Evolutionary conservation across 2,113 vertebrate species (phyloP), one percentile per base, ranked within the genome.

Genomic region (Mastomys natalensis): DNA sequence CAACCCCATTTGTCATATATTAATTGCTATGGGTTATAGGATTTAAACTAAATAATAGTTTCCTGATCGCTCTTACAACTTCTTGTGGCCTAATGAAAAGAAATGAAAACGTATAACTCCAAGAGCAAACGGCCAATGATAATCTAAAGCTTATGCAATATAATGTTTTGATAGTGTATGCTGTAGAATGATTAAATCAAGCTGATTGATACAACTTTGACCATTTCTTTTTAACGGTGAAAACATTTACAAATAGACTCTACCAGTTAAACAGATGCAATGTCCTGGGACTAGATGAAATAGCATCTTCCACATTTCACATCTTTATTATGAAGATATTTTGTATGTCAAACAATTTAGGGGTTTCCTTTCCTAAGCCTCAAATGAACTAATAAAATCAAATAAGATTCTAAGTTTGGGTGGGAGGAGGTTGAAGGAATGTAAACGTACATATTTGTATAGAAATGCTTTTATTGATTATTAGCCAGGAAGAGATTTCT

Each of bases 311-410:
- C 78, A 76, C 13, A 66, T 45, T 92, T 84, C 81, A 26, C 34
- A 64, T 82, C 62, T 86, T 70, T 53, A 55, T n/a, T 51, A 40
- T 68, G 70, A 84, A 91, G 86, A 85, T 73, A 84, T 24, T 92
- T 90, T 86, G 74, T 31, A 64, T 62, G 40, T 88, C 92, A 60
- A 72, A 29, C 93, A 29, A 93, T 8, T 91, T 92, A 64, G 40
- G 43, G 4, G 5, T 76, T 93, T 95, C 19, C 81, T 94, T 53
- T 89, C 8, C 19, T 76, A n/a, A 58, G 48, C 48, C 74, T 58
- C 66, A 95, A 77, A 95, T 51, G 66, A 11, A 74, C 3, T 58
- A 51, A 77, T 90, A 96, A 90, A 66, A 58, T 62, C 31, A 92
- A 95, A 84, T 48, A 43, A 26, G n/a, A 74, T 76, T 24, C 85